Percentiles rank a stretch among this genome's conserved stretches.
Conservation (phyloP, 1,140 invertebrate species). For the Sinella curviseta region DNA sequence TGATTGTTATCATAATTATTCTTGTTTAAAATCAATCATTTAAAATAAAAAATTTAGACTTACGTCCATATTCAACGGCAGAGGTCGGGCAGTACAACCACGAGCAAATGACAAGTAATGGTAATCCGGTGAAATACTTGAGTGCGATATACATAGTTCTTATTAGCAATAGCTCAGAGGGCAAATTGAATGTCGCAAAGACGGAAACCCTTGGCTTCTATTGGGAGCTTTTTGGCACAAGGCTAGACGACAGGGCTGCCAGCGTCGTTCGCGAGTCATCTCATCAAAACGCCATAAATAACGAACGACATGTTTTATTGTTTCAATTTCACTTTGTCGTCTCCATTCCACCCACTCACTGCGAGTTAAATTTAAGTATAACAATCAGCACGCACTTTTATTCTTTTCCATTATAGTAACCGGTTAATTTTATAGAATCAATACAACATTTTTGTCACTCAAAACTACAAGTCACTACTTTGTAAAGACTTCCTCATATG, state of each 20-base stretch:
- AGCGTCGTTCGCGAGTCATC: not conserved
- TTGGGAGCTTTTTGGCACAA: not conserved
- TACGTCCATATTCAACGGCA: slow-evolving; percentile 28
- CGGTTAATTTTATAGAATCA: no score
- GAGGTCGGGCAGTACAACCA: not conserved
- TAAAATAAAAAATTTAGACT: not conserved
- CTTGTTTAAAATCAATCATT: slow-evolving; percentile 5
- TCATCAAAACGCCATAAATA: not conserved
- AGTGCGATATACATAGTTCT: not conserved
- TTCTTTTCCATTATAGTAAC: no score
- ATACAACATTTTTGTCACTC: no score
- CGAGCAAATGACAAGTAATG: not conserved
- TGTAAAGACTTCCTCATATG: no score
- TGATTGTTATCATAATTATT: not conserved
- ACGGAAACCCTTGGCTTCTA: slow-evolving; percentile 18
- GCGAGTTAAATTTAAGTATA: no score
- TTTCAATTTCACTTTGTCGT: not conserved
- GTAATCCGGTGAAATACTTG: not conserved
- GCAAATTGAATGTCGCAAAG: not conserved
- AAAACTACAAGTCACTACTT: no score
- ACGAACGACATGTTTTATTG: not conserved
- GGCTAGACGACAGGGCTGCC: not conserved
- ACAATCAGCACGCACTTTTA: no score
- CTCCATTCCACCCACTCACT: no score
- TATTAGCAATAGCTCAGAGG: not conserved